Evolutionary conservation across 2,113 vertebrate genomes (phyloP).

Genomic region (Sapajus apella): DNA sequence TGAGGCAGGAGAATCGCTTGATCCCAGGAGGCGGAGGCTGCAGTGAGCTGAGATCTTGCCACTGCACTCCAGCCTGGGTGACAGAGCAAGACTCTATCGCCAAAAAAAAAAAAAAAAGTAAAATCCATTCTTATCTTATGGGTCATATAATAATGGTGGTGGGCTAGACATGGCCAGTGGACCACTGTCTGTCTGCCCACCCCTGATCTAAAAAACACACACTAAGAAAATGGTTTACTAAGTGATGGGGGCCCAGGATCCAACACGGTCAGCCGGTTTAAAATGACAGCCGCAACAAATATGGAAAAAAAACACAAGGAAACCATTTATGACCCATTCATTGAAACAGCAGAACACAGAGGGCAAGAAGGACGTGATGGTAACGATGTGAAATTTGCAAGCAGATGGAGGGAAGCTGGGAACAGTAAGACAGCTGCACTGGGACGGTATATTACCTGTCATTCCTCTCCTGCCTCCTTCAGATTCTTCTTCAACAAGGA

Average conservation of each 20-base stretch:
- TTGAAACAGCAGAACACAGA: not conserved
- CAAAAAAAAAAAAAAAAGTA: not conserved
- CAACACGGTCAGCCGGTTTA: not conserved
- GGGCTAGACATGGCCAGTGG: not conserved
- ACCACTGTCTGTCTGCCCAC: rapidly evolving
- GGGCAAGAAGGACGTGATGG: not conserved
- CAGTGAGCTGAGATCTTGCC: too few relatives aligned
- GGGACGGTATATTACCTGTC: rapidly evolving
- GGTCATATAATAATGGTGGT: not conserved
- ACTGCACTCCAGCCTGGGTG: too few relatives aligned
- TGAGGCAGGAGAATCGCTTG: too few relatives aligned
- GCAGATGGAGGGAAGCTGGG: not conserved
- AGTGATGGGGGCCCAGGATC: too few relatives aligned
- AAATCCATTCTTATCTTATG: not conserved
- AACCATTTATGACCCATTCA: not conserved
- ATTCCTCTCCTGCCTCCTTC: not conserved
- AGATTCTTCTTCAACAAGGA: not conserved
- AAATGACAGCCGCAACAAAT: not conserved
- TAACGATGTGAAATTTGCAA: rapidly evolving
- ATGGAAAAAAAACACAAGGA: not conserved
- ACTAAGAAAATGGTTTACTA: not conserved
- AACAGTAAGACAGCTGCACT: not conserved
- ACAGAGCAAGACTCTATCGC: too few relatives aligned
- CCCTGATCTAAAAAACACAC: not conserved
- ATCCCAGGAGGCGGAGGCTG: too few relatives aligned